Evolutionary conservation across 2,888 invertebrate species (phyloP), one percentile per base, ranked within the genome.

Genomic region (Andrena fulva): DNA sequence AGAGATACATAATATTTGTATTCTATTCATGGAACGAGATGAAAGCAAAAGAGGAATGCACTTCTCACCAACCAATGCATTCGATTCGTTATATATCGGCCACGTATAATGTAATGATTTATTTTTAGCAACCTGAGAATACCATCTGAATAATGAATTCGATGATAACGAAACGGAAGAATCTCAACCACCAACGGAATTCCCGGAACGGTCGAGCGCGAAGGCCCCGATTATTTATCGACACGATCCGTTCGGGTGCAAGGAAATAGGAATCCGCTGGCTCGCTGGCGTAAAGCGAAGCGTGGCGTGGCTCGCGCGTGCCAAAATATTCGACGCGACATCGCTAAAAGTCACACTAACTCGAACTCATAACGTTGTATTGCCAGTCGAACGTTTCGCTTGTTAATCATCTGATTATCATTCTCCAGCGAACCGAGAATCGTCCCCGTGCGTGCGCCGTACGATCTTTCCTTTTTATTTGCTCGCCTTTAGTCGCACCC

Each of bases 261-360:
- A 67, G 50, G 7, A 60, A 78, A 80, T 42, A 82, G 60, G 63
- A 56, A 78, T 59, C 29, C 60, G 69, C 56, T 59, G 50, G 59
- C 10, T 68, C 10, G 33, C 31, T 27, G 52, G 48, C 56, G 42
- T 10, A 31, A 52, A 71, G 52, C 66, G 77, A 77, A 85, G 74
- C 73, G 76, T 86, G 64, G 74, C 73, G 76, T 86, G 64, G 20
- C 33, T 77, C 66, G 63, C 82, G 68, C 59, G 67, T 82, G 77
- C 20, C 74, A 77, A 80, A 80, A 73, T 42, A 42, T 80, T 82
- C 75, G 80, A 68, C 80, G 54, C 71, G 60, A 71, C 81, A 75
- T 75, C 77, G 48, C 27, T 77, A 63, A 80, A 54, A 72, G 48
- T 60, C 69, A 59, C 71, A 84, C 86, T 80, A 80, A 80, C 78